Evolutionary conservation across 2,113 vertebrate genomes (phyloP), one percentile per base, ranked within the genome.

Genomic region (Lucifuga dentata): DNA sequence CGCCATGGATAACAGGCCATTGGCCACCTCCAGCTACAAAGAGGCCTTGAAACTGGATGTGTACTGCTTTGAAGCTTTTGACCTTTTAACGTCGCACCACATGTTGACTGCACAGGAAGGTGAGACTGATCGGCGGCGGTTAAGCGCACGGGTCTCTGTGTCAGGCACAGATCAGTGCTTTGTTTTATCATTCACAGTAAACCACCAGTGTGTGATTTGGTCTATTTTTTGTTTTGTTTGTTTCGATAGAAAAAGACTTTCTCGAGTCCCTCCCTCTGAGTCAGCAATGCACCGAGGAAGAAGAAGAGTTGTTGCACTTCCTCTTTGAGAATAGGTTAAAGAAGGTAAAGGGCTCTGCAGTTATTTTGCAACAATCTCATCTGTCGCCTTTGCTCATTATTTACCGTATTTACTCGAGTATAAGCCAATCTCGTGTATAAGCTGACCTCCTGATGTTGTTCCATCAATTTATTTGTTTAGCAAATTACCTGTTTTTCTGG

Each of bases 61-160:
- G 79, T 97, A 97, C 92, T 99, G 98, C 91, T 99, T 99, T 90
- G 98, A 99, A 95, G 98, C 97, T 8, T 99, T 99, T 88, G 98
- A 99, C 92, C 96, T 99, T 89, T 89, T 99, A 88, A 99, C 98
- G 0, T 97, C 97, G 1, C 97, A 99, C 85, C 98, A 99, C 89
- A 99, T 99, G 98, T 74, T 99, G 87, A 99, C 97, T 0, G 97
- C 98, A 20, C 96, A 98, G 91, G 98, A 99, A 95, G 98, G 97
- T 99, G 67, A 86, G 86, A n/a, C 21, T 36, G 13, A 48, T 40
- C 32, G 51, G 8, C 33, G 7, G 5, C 5, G 0, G 17, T 8
- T 3, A 5, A 44, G 43, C 46, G 13, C 13, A 23, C 29, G 13
- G 12, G 33, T 43, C 7, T 23, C 43, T 58, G n/a, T 0, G 12